Conservation (phyloP, 2,797 vertebrate genomes). For the Rallus crepitans region DNA sequence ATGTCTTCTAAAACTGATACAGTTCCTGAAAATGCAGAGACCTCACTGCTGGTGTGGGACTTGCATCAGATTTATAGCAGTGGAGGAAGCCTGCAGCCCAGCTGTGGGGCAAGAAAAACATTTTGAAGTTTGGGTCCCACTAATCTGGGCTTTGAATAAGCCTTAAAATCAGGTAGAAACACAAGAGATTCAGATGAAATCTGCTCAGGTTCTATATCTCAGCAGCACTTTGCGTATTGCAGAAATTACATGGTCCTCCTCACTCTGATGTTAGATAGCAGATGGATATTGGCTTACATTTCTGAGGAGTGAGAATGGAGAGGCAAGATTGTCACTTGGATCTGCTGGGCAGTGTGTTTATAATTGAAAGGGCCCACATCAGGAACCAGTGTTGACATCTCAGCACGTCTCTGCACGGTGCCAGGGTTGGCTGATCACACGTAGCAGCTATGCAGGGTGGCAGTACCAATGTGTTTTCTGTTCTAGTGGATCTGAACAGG, state of each 20-base stretch:
- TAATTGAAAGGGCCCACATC: background rate
- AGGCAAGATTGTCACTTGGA: background rate
- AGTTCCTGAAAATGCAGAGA: background rate
- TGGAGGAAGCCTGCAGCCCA: background rate
- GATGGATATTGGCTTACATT: background rate
- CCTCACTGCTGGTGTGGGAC: background rate
- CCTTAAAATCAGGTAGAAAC: background rate
- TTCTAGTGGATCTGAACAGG: background rate
- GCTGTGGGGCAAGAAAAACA: background rate
- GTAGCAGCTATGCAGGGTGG: accelerated
- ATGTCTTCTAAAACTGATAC: background rate
- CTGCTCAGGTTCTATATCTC: background rate
- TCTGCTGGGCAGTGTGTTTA: background rate
- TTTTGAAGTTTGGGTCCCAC: background rate
- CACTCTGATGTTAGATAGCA: background rate
- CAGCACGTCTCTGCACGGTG: background rate
- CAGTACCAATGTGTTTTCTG: background rate
- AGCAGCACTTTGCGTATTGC: background rate
- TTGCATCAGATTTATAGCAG: accelerated
- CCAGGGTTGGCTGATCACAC: accelerated
- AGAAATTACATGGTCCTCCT: background rate
- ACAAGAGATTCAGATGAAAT: background rate
- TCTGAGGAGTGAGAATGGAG: background rate
- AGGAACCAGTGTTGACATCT: background rate
- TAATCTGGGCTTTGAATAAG: background rate